Evolutionary conservation across 2,797 vertebrate genomes (phyloP).

Genomic region (Leptodactylus fallax): DNA sequence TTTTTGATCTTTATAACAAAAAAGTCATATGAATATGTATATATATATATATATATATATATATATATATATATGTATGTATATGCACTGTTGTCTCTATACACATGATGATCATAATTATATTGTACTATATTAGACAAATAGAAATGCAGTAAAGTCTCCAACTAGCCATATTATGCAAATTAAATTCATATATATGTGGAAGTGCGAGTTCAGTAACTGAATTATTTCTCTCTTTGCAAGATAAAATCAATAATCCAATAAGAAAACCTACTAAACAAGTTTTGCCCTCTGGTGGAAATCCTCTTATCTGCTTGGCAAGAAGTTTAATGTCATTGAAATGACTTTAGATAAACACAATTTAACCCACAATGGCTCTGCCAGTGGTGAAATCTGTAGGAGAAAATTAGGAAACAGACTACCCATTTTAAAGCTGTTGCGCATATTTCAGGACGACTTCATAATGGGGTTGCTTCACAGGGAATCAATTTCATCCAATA

Average conservation of each 20-base stretch:
- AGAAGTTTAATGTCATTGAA: conserved; percentile 65
- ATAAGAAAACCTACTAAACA: conserved; percentile 53
- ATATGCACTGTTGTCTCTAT: not conserved
- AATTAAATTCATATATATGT: conserved; percentile 5
- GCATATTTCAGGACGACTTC: conserved; percentile 59
- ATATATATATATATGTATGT: not conserved
- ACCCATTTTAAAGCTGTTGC: conserved; percentile 63
- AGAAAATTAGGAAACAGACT: conserved; percentile 59
- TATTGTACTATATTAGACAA: not conserved
- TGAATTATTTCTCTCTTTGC: conserved; percentile 25
- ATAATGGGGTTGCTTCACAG: conserved; percentile 64
- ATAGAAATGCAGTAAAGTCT: not conserved
- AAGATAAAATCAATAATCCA: conserved; percentile 57
- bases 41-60: no score
- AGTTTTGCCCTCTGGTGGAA: conserved; percentile 63
- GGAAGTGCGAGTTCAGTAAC: conserved; percentile 22
- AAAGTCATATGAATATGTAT: no score
- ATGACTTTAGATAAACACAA: conserved; percentile 66
- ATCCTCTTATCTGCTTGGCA: conserved; percentile 60
- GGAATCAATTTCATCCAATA: conserved; percentile 64
- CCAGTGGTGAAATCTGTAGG: conserved; percentile 59
- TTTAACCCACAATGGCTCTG: conserved; percentile 63
- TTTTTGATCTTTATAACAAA: no score
- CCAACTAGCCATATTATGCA: not conserved
- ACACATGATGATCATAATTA: not conserved